Percentiles rank a stretch among this genome's conserved stretches.
Evolutionary conservation across 2,797 vertebrate species (phyloP).

Genomic region (Peromyscus nudipes): DNA sequence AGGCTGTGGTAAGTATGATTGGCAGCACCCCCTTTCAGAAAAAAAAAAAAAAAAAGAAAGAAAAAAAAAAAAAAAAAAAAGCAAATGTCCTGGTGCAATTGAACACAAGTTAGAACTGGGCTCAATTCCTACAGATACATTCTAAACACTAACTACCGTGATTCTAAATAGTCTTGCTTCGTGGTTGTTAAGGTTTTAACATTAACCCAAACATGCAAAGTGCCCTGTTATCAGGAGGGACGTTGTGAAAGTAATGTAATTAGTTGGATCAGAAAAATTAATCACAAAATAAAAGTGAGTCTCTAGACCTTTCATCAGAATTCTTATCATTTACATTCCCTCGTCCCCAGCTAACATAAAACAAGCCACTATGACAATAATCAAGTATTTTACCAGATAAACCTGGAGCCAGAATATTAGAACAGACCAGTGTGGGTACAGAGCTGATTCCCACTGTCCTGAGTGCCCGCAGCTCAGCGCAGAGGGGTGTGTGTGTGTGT

Average conservation of each 20-base stretch:
- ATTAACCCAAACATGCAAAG: conserved; percentile 86
- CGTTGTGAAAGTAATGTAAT: conserved; percentile 85
- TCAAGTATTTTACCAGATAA: conserved; percentile 63
- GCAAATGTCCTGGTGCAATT: conserved; percentile 19
- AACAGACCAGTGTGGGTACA: not conserved
- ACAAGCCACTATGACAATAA: conserved; percentile 35
- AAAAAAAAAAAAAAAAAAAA: not conserved
- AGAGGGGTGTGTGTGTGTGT: not conserved
- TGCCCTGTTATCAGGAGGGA: conserved; percentile 78
- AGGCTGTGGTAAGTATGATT: not conserved
- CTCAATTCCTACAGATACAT: conserved; percentile 58
- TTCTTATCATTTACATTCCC: conserved; percentile 61
- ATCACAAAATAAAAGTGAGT: conserved; percentile 79
- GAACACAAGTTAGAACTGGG: conserved; percentile 44
- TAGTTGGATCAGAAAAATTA: conserved; percentile 84
- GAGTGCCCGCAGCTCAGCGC: conserved; percentile 11
- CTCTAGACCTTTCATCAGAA: conserved; percentile 77
- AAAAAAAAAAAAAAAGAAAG: not conserved
- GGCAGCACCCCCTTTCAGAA: not conserved
- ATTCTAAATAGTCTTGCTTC: conserved; percentile 78
- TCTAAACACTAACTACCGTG: conserved; percentile 61
- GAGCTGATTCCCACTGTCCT: not conserved
- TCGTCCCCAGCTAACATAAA: conserved; percentile 55
- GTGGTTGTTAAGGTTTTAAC: conserved; percentile 78
- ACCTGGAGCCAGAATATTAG: not conserved